These are phyloP conservation scores for Corythaixoides concolor DNA, from an alignment of 2,113 vertebrate genomes.

Conservation along the genomic window DNA sequence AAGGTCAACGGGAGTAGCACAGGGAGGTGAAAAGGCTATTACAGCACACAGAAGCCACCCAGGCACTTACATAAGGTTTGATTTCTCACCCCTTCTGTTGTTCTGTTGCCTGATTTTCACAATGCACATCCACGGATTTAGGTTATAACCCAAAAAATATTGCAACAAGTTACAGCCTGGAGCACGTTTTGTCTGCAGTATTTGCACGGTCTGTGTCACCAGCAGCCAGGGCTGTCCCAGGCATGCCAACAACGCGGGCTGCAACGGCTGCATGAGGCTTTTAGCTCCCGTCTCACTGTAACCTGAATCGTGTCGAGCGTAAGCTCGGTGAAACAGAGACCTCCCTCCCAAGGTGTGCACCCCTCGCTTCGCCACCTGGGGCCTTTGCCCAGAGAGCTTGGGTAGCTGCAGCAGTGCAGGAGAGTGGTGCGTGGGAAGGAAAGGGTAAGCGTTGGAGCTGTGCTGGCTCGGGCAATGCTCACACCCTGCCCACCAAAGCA, in stretches of 20 bases:
- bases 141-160: neutral
- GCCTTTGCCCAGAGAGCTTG: neutral
- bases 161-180: neutral
- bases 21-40: neutral
- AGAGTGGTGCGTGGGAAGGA: neutral
- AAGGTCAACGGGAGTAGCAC: neutral
- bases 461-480: neutral
- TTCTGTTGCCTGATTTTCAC: neutral
- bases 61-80: neutral
- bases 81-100: neutral
- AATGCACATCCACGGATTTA: neutral
- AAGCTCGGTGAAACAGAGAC: neutral
- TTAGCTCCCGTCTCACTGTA: neutral
- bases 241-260: neutral
- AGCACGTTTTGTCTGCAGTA: neutral
- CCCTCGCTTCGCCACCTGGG: fast-evolving
- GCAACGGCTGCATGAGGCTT: neutral
- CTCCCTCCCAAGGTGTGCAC: neutral
- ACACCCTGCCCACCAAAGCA: neutral
- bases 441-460: fast-evolving
- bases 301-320: neutral
- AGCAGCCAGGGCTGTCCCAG: neutral
- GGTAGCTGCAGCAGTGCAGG: neutral
- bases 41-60: neutral
- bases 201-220: fast-evolving